Conservation (phyloP, 2,888 invertebrate genomes). For the Aethes cnicana region DNA sequence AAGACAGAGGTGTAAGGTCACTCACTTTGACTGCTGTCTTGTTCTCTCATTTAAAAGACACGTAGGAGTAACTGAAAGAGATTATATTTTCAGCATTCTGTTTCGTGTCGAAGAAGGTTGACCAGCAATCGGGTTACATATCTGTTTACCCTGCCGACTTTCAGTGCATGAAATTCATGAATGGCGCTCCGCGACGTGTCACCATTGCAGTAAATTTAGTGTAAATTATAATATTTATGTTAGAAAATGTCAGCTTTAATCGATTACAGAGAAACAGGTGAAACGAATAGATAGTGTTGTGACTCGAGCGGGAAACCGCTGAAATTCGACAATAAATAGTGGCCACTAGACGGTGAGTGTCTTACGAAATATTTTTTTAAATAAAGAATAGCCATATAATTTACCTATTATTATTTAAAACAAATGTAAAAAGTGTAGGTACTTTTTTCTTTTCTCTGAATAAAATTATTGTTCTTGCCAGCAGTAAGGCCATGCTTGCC, state of each 20-base stretch:
- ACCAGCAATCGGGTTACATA: slow-evolving; percentile 49
- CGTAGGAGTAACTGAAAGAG: slow-evolving; percentile 6
- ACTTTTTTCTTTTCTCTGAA: too few species aligned
- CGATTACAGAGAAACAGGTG: slow-evolving; percentile 55
- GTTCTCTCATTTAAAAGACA: slow-evolving; percentile 4
- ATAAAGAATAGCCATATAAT: neutral
- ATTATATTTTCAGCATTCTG: neutral
- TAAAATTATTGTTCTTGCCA: slow-evolving; percentile 11
- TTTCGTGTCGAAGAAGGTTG: neutral
- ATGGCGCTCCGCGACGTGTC: slow-evolving; percentile 68
- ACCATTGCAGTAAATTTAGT: slow-evolving; percentile 61
- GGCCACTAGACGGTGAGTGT: slow-evolving; percentile 55
- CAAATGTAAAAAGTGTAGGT: neutral
- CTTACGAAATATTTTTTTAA: slow-evolving; percentile 48
- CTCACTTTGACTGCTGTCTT: neutral
- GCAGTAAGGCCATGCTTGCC: slow-evolving; percentile 44
- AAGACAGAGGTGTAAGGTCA: neutral
- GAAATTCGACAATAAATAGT: slow-evolving; percentile 65
- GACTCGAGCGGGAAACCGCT: slow-evolving; percentile 53
- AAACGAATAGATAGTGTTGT: slow-evolving; percentile 75
- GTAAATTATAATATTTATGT: slow-evolving; percentile 62
- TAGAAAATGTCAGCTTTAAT: slow-evolving; percentile 70
- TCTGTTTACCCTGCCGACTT: slow-evolving; percentile 66
- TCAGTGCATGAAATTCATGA: slow-evolving; percentile 72
- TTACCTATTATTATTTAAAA: neutral